Base-by-base conservation (phyloP, 2,113 vertebrate species). In the Chionis minor region DNA sequence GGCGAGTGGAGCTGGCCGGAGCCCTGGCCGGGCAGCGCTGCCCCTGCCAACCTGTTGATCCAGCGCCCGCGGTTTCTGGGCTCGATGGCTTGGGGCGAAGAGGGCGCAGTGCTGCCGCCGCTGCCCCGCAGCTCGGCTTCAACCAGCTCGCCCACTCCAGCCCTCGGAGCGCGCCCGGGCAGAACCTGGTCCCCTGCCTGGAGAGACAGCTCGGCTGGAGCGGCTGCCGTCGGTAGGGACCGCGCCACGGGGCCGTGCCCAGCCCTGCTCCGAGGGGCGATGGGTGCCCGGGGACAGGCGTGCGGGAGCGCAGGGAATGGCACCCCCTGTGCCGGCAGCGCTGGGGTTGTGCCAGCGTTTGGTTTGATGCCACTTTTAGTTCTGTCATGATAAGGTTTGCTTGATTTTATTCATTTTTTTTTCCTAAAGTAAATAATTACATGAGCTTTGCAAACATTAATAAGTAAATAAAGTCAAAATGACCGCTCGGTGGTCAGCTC, bases 111-210 rank as follows among this genome's bases (percentile, higher is more conserved):
- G 13, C 51, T 56, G 38, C 28, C 1, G 6, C 69, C 2, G 2
- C 47, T 71, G 71, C 87, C 42, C 20, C 17, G 47, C 56, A 81
- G 42, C 30, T 11, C 2, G 1, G 61, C 47, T 67, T 35, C 66
- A 83, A 14, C 32, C 47, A 44, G 3, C 17, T 22, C 49, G 33
- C 35, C 35, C 0, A 2, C 56, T 44, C 35, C 49, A 23, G 22
- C 22, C 15, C 1, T 26, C 0, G 0, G 63, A 7, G 8, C 0
- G 0, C 54, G 72, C 23, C 22, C 2, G 1, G 47, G 42, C 77
- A 87, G 72, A 59, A 54, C 54, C 85, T 2, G 7, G 10, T 27
- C n/a, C 70, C 24, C 45, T 45, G 40, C 52, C 69, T 24, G 42
- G 24, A 42, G 51, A 27, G 10, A 5, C 0, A 1, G 1, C 0